A percentile compares a stretch with the other conserved stretches of the same genome.
phyloP scores from a whole-genome alignment of 2,888 invertebrate species.

The Hylaea fasciaria region DNA sequence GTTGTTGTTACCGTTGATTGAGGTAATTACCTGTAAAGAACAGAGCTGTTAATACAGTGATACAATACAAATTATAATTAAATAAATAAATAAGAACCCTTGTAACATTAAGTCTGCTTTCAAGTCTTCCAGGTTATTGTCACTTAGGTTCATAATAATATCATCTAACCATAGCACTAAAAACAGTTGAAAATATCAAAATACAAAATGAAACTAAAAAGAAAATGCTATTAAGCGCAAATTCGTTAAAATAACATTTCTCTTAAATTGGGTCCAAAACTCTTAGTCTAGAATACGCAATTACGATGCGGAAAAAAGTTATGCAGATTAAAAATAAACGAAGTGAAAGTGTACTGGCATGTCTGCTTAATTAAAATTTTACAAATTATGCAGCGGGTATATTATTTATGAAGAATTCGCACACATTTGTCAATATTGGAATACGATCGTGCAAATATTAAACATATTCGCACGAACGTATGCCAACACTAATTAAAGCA shows the following conservation, averaged over 20 bases:
- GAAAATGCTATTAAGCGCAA: neutral
- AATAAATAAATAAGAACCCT: no score
- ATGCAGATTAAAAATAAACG: conserved; percentile 17
- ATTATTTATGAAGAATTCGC: conserved; percentile 1
- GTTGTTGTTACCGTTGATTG: conserved; percentile 6
- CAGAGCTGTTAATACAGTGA: neutral
- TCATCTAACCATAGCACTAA: no score
- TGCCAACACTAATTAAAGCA: conserved; percentile 14
- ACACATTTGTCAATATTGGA: conserved; percentile 19
- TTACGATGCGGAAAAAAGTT: conserved; percentile 13
- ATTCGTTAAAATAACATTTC: conserved; percentile 6
- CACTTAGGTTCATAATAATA: no score
- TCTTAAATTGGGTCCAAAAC: conserved; percentile 2
- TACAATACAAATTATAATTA: neutral
- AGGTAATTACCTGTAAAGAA: conserved; percentile 37
- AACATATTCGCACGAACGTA: neutral
- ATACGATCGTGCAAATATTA: conserved; percentile 13
- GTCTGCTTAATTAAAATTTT: conserved; percentile 4
- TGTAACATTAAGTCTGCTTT: no score
- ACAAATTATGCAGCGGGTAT: neutral
- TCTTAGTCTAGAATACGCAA: conserved; percentile 9
- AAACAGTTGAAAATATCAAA: neutral
- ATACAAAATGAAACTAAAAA: neutral
- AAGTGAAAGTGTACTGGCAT: conserved; percentile 20
- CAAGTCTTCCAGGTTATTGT: no score